Conservation (phyloP, 2,113 vertebrate species). For the Panthera uncia region DNA sequence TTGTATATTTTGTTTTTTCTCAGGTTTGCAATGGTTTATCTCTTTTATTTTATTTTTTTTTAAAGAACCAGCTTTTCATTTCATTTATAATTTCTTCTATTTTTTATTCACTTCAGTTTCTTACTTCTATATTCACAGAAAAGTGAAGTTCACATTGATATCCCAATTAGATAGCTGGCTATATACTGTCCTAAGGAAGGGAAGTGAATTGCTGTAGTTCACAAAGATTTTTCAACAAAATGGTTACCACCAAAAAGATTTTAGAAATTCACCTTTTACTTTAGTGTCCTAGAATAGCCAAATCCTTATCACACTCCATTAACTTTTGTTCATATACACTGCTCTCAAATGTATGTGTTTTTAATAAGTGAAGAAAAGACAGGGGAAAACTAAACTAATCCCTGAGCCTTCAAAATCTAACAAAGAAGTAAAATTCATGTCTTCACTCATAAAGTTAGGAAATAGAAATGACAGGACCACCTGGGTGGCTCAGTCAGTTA, state of each 20-base stretch:
- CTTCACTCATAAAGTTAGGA: not conserved
- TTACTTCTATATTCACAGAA: not conserved
- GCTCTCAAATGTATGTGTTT: not conserved
- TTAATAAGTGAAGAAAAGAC: constrained; percentile 5
- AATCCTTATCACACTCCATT: not conserved
- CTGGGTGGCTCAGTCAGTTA: too few relatives aligned
- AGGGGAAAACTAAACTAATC: not conserved
- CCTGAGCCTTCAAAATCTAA: not conserved
- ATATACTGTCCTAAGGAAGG: not conserved
- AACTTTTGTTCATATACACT: not conserved
- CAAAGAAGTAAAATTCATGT: not conserved
- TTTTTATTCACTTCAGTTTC: not conserved
- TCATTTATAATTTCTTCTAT: not conserved
- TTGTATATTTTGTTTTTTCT: not conserved
- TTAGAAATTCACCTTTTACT: not conserved
- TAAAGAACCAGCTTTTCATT: not conserved
- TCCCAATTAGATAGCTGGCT: not conserved
- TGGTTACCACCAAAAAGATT: not conserved
- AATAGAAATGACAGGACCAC: not conserved
- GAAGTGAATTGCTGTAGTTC: not conserved
- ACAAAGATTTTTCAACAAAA: constrained; percentile 30
- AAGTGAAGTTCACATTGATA: not conserved
- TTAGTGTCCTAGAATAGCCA: not conserved
- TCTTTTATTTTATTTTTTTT: not conserved
- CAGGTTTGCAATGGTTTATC: not conserved